phyloP scores from a whole-genome alignment of 2,888 invertebrate genomes.

The Tribolium freemani region DNA sequence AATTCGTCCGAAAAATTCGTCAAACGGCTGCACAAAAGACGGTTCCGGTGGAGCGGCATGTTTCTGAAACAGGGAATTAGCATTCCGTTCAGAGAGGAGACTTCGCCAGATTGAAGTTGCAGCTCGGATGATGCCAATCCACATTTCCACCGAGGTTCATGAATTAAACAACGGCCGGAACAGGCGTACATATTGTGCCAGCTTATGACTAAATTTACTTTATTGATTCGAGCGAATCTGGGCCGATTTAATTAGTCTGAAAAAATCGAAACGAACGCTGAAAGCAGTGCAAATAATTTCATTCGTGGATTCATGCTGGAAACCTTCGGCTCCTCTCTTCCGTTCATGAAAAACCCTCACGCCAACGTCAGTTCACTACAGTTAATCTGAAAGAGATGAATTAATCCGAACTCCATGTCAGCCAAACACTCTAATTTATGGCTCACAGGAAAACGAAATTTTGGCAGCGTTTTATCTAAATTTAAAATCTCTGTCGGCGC shows the following conservation, averaged over 20 bases:
- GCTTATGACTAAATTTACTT: conserved; percentile 49
- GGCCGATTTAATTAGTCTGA: conserved; percentile 47
- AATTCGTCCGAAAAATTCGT: neutral
- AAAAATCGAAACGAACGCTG: conserved; percentile 21
- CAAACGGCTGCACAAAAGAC: conserved; percentile 47
- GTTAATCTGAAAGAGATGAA: conserved; percentile 69
- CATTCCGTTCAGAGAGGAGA: conserved; percentile 62
- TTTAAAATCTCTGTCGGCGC: conserved; percentile 67
- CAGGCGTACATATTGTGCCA: conserved; percentile 38
- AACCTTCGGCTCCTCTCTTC: conserved; percentile 27
- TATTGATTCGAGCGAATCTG: conserved; percentile 49
- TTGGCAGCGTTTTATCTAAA: conserved; percentile 70
- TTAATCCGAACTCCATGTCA: conserved; percentile 68
- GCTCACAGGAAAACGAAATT: conserved; percentile 67
- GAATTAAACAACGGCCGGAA: conserved; percentile 45
- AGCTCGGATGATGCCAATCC: conserved; percentile 54
- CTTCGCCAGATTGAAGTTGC: conserved; percentile 64
- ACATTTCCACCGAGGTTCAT: conserved; percentile 53
- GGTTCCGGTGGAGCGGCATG: conserved; percentile 61
- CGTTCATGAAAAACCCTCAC: conserved; percentile 55
- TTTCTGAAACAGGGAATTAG: conserved; percentile 63
- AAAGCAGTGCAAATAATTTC: conserved; percentile 51
- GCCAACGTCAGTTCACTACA: conserved; percentile 66
- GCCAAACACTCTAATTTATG: conserved; percentile 67
- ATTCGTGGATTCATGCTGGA: conserved; percentile 52